These are phyloP conservation scores for Plecturocebus donacophilus DNA, from an alignment of 2,113 vertebrate species.

Conservation along the genomic window DNA sequence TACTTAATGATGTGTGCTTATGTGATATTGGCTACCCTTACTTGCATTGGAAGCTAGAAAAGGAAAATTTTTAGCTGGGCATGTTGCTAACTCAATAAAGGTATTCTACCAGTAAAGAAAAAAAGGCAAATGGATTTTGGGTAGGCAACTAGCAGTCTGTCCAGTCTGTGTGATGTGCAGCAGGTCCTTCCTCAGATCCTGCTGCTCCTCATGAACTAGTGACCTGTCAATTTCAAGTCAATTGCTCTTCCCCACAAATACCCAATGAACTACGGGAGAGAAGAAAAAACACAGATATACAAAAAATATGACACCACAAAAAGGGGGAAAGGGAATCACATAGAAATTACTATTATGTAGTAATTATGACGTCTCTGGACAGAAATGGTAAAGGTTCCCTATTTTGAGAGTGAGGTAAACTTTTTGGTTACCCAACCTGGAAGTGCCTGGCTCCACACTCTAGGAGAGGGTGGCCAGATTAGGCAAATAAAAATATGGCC, in stretches of 20 bases:
- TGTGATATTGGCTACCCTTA: fast-evolving
- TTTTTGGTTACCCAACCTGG: background rate
- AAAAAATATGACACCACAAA: background rate
- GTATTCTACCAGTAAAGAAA: background rate
- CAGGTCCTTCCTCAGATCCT: background rate
- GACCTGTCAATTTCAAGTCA: background rate
- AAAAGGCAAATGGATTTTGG: background rate
- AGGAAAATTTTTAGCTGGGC: background rate
- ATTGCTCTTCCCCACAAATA: background rate
- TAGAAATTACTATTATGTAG: background rate
- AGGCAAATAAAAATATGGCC: background rate
- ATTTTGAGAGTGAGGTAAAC: background rate
- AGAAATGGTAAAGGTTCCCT: background rate
- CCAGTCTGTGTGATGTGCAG: background rate
- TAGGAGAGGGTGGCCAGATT: background rate
- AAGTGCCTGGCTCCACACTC: background rate
- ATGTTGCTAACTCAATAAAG: background rate
- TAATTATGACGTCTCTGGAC: background rate
- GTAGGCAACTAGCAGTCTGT: background rate
- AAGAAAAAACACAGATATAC: background rate
- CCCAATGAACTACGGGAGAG: background rate
- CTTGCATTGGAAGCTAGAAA: background rate
- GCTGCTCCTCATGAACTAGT: background rate
- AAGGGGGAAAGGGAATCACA: background rate
- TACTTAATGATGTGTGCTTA: background rate